Base-by-base conservation (phyloP, 1,140 invertebrate species). In the Drosophila simulans region DNA sequence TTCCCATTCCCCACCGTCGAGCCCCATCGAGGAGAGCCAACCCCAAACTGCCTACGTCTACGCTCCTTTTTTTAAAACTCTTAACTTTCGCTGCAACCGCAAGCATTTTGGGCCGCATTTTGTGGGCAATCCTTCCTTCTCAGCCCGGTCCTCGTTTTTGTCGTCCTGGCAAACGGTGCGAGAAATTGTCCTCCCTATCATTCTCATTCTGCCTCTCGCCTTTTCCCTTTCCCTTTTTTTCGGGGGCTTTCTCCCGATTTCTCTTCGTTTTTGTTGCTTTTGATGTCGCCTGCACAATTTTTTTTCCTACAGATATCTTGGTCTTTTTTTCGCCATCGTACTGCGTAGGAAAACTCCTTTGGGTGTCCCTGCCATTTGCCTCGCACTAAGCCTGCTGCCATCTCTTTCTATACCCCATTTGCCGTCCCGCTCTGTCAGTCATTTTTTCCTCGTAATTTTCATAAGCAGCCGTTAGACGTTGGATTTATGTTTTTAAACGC, bases 401-500 rank as follows among this genome's bases (percentile, higher is more conserved):
- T 42, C 46, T 58, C 63, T 51, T 54, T 59, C 49, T 37, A 48
- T 48, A 58, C 51, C 48, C 34, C 72, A 55, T 52, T 65, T 66
- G 64, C 46, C 52, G 57, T 74, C 42, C 53, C 76, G 13, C 48
- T 37, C 57, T 46, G 71, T 90, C 86, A 81, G 58, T 84, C 77
- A 80, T 90, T 90, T 90, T 88, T 86, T 90, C 75, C 75, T 85
- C 77, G 83, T 91, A 89, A 89, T 91, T 85, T 91, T 88, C 88
- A 91, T 91, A 91, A 91, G 89, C 89, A 91, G 83, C 83, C 86
- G 80, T 91, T 91, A 91, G 79, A 78, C 74, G 81, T 73, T 85
- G 83, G 83, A 91, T 91, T 91, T 91, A 91, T 91, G 89, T 85
- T 89, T 91, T 91, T 91, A 91, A 91, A 88, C 78, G 88, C 75